Evolutionary conservation across 1,140 invertebrate species (phyloP), one percentile per base, ranked within the genome.

Genomic region (Zaprionus lachaisei): DNA sequence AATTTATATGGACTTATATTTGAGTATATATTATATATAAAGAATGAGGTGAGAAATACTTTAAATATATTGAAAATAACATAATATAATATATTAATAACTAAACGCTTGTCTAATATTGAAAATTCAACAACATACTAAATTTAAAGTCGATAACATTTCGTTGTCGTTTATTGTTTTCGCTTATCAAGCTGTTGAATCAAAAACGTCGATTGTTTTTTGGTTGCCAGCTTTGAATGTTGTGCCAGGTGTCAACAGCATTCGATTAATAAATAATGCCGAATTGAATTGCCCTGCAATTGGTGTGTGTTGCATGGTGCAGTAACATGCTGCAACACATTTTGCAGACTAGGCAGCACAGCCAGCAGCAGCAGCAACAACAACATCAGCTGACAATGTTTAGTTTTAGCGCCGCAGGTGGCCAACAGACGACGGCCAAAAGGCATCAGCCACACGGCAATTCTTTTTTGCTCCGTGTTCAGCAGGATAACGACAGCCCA

Each of bases 231-330:
- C 6, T 47, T 68, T 58, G 24, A 64, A 38, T 63, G 58, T 62
- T 57, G 5, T 72, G 64, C 38, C 73, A 67, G 66, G 44, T 72
- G 69, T 72, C 74, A 77, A 90, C 75, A 74, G 72, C 85, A 84
- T 61, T 31, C 67, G 58, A 81, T 89, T 80, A 81, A 89, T 89
- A 90, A 89, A 90, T 90, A 74, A 89, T 81, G 72, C 72, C 14
- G 11, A 70, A 80, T 71, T 83, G 66, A 84, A 89, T 87, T 70
- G 74, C 51, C 67, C 64, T 69, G 66, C 80, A 71, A 74, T 72
- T 74, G 66, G 31, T 28, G 61, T 64, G 54, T 64, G 54, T 60
- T 26, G 26, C 41, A 49, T 66, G 44, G 37, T 34, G 54, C 55
- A 71, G 62, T 70, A 71, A 73, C 66, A 70, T 60, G 67, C 24